phyloP scores from a whole-genome alignment of 2,113 vertebrate species.

The Leptobrachium ailaonicum region DNA sequence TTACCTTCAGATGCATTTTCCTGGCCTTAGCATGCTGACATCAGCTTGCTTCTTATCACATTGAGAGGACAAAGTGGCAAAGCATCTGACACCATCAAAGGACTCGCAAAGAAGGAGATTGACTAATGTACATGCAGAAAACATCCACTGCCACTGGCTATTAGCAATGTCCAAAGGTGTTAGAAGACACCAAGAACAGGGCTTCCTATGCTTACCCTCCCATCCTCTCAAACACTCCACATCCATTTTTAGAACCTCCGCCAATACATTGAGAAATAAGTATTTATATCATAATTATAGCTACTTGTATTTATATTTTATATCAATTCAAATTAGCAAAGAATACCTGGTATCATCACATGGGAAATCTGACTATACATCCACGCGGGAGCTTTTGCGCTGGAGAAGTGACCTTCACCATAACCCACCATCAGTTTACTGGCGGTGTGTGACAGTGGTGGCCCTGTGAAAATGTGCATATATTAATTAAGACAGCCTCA shows the following conservation, averaged over 20 bases:
- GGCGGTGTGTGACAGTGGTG: slow-evolving; percentile 33
- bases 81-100: slow-evolving; percentile 24
- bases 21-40: slow-evolving; percentile 55
- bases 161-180: neutral
- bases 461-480: slow-evolving; percentile 29
- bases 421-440: slow-evolving; percentile 20
- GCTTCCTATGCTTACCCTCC: neutral
- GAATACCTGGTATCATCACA: too few species aligned
- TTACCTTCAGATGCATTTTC: slow-evolving; percentile 68
- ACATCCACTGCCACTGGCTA: slow-evolving; percentile 9
- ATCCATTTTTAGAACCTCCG: too few species aligned
- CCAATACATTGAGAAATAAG: too few species aligned
- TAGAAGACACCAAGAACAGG: neutral
- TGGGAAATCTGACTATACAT: neutral
- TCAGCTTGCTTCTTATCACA: slow-evolving; percentile 53
- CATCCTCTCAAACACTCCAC: neutral
- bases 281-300: neutral
- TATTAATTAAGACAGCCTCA: slow-evolving; percentile 42
- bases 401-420: slow-evolving; percentile 31
- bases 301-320: too few species aligned
- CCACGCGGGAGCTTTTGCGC: neutral
- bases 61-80: slow-evolving; percentile 50
- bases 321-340: too few species aligned
- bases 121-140: slow-evolving; percentile 6
- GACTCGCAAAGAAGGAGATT: neutral